Base-by-base conservation (phyloP, 2,888 invertebrate species). In the Lithophane ornitopus region DNA sequence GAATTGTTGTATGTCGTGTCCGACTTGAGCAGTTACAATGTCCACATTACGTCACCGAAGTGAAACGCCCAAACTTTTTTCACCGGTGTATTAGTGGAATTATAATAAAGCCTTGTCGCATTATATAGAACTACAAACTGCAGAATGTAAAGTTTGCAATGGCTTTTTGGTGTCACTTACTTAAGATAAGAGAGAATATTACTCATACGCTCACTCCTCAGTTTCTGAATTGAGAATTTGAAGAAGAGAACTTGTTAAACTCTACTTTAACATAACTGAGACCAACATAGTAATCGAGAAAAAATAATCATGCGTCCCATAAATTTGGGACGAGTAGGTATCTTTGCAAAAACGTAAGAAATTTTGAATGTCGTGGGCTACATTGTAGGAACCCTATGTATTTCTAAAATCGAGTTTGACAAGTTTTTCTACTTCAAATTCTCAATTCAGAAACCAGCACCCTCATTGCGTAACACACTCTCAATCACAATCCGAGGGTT, bases 1-100 rank as follows among this genome's bases (percentile, higher is more conserved):
- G 76, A 86, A 87, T 84, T 73, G 81, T 74, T 70, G 78, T 85
- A 76, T 85, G 85, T 79, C 86, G 84, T 86, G 86, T 85, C 74
- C 56, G 56, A 79, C 52, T 83, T 58, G 66, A 65, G 63, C n/a
- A n/a, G n/a, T n/a, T 63, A 87, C 78, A 83, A 72, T 77, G 79
- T 61, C 65, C 66, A 54, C 34, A 73, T 86, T 77, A 78, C 87
- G 87, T 86, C 86, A 86, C 54, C 71, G 6, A n/a, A 62, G 75
- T 83, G 87, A 72, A 76, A 85, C 82, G 84, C 76, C 82, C 75
- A 78, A 80, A 80, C 66, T 82, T 82, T 74, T 86, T 87, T 79
- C 76, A 76, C 14, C n/a, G 26, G 46, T 68, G 63, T 70, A 72
- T 83, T 77, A 71, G 71, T 75, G 49, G 74, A 78, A 85, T 86